phyloP scores from a whole-genome alignment of 2,797 vertebrate genomes.

The Gila robusta region DNA sequence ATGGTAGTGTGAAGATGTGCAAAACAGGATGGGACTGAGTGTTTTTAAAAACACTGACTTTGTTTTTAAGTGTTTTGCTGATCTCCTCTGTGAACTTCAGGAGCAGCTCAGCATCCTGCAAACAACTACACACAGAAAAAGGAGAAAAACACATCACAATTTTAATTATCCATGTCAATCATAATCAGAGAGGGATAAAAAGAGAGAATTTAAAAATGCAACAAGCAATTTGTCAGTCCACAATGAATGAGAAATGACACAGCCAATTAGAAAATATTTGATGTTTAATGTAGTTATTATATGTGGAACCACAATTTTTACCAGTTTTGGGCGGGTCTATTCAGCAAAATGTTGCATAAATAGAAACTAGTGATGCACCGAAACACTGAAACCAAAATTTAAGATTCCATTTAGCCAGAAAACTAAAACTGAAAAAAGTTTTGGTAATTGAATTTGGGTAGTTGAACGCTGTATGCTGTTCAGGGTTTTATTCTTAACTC shows the following conservation, averaged over 20 bases:
- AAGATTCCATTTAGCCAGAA: not conserved
- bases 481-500: not conserved
- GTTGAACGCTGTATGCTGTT: no score
- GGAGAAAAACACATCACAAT: not conserved
- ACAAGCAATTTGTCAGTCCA: not conserved
- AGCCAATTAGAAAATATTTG: not conserved
- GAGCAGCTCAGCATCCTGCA: conserved; percentile 90
- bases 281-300: not conserved
- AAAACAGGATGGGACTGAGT: conserved; percentile 2
- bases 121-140: conserved; percentile 80
- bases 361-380: not conserved
- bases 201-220: not conserved
- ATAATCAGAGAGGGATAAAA: not conserved
- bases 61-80: conserved; percentile 84
- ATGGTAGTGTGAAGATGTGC: not conserved
- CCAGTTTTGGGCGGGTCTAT: no score
- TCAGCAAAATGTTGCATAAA: not conserved
- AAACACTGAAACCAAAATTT: not conserved
- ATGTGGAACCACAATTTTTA: not conserved
- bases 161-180: not conserved
- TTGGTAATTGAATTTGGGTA: not conserved
- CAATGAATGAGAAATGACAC: not conserved
- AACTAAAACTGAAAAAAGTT: not conserved
- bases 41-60: conserved; percentile 77
- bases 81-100: conserved; percentile 86